phyloP scores from a whole-genome alignment of 1,140 invertebrate species.

The Danaus plexippus region DNA sequence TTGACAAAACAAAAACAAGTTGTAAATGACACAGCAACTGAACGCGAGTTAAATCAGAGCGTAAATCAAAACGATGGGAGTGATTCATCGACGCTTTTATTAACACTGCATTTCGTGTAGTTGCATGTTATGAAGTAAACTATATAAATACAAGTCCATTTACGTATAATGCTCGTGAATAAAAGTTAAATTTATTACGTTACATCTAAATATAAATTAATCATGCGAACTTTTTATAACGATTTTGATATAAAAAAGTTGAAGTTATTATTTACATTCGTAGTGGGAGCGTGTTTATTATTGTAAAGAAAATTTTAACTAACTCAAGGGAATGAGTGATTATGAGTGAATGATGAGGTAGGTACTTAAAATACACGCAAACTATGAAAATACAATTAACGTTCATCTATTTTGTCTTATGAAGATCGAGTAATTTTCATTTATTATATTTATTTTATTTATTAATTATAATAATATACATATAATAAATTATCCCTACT shows the following conservation, averaged over 20 bases:
- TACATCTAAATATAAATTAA: too few relatives aligned
- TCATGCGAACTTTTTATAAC: too few relatives aligned
- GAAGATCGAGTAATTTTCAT: too few relatives aligned
- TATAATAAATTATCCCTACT: too few relatives aligned
- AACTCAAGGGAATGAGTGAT: slow-evolving; percentile 22
- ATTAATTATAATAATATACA: too few relatives aligned
- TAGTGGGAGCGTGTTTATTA: slow-evolving; percentile 9
- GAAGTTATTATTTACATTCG: background rate
- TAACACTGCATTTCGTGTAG: slow-evolving; percentile 23
- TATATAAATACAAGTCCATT: background rate
- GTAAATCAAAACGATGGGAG: slow-evolving; percentile 26
- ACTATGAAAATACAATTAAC: too few relatives aligned
- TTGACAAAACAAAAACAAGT: slow-evolving; percentile 14
- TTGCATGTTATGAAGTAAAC: slow-evolving; percentile 7
- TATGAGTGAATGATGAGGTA: slow-evolving; percentile 12
- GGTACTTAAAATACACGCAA: too few relatives aligned
- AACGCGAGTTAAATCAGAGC: slow-evolving; percentile 19
- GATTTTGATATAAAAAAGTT: too few relatives aligned
- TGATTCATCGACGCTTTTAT: slow-evolving; percentile 29
- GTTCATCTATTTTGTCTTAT: too few relatives aligned
- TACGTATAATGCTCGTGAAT: too few relatives aligned
- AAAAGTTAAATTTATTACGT: too few relatives aligned
- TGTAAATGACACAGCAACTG: slow-evolving; percentile 22
- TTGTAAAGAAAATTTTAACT: slow-evolving; percentile 13
- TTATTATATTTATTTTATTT: too few relatives aligned